These are phyloP conservation scores for Anguilla rostrata DNA, from an alignment of 2,113 vertebrate genomes.

Conservation along the genomic window DNA sequence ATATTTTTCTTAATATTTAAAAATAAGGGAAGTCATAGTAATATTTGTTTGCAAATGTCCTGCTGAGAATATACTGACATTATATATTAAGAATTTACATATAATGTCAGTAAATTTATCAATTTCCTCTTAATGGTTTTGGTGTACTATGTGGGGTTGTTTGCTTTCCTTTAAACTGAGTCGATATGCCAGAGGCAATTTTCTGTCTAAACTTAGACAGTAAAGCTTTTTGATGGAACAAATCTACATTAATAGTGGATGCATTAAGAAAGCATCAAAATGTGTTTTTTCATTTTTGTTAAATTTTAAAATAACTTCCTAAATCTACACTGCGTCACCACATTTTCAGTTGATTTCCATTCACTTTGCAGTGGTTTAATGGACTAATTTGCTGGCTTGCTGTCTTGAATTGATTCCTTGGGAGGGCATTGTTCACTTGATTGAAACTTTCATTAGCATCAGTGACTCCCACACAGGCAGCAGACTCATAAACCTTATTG, in stretches of 20 bases:
- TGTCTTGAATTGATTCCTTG: not conserved
- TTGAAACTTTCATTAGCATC: not conserved
- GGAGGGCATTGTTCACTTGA: not conserved
- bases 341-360: not conserved
- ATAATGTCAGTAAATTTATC: too few relatives aligned
- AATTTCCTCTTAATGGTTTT: too few relatives aligned
- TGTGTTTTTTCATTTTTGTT: not conserved
- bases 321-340: not conserved
- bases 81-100: too few relatives aligned
- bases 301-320: not conserved
- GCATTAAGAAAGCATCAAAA: not conserved
- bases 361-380: too few relatives aligned
- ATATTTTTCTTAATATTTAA: too few relatives aligned
- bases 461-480: not conserved
- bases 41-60: too few relatives aligned
- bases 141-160: too few relatives aligned
- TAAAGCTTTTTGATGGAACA: not conserved
- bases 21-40: too few relatives aligned
- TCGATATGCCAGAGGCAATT: too few relatives aligned
- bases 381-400: not conserved
- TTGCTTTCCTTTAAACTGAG: too few relatives aligned
- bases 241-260: not conserved
- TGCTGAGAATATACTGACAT: too few relatives aligned
- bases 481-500: not conserved
- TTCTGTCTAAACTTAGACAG: too few relatives aligned